Evolutionary conservation across 64 coral and sea anemone genomes (phyloP).

Genomic region (Cladopsammia gracilis): DNA sequence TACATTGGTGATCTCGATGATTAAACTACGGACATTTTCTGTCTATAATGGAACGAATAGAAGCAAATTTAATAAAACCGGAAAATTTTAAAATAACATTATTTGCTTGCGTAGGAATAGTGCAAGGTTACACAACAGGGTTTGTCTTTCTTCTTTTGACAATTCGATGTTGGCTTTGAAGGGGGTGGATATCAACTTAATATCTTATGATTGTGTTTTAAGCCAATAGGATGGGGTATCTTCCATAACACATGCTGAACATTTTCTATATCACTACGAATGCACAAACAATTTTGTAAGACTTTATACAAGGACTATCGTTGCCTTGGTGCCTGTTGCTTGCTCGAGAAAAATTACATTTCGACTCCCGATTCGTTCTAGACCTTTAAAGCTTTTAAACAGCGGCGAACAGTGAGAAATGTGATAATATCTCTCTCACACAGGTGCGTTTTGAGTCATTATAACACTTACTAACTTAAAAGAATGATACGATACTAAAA

Average conservation of each 20-base stretch:
- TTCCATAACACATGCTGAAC: background rate
- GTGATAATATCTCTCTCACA: background rate
- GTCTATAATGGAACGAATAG: no score
- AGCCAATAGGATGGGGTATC: slow-evolving; percentile 18
- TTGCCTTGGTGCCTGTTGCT: background rate
- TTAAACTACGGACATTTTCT: no score
- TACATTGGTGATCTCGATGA: no score
- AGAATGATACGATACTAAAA: background rate
- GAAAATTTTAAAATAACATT: background rate
- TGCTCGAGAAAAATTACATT: slow-evolving; percentile 18
- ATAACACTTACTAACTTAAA: background rate
- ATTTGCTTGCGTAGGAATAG: background rate
- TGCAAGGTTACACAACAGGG: no score
- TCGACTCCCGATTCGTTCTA: background rate
- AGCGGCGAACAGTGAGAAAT: background rate
- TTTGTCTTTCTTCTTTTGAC: background rate
- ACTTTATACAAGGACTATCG: background rate
- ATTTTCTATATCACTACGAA: background rate
- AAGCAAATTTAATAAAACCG: background rate
- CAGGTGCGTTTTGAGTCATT: background rate
- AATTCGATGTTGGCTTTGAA: slow-evolving; percentile 38
- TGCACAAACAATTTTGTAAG: background rate
- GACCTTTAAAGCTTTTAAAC: background rate
- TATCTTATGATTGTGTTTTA: background rate
- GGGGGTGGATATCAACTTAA: background rate